Percentiles rank a stretch among this genome's conserved stretches.
Conservation (phyloP, 2,888 invertebrate species). For the Pharmacophagus antenor region DNA sequence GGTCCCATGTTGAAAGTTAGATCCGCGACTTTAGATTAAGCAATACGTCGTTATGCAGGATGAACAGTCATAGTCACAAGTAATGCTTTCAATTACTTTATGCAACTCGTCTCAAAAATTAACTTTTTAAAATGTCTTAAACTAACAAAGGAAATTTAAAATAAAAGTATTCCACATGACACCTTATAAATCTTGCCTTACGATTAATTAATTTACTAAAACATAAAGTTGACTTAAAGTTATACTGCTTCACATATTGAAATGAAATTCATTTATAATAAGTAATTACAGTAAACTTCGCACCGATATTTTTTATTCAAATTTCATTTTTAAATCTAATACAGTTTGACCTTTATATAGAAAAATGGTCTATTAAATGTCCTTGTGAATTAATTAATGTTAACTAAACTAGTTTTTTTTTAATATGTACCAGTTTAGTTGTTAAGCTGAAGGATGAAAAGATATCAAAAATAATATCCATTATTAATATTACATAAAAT, state of each 20-base stretch:
- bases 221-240: too few relatives aligned
- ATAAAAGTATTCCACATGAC: background rate
- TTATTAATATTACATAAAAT: background rate
- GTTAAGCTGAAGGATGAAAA: background rate
- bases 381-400: conserved; percentile 15
- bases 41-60: conserved; percentile 64
- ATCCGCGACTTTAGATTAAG: conserved; percentile 67
- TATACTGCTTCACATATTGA: too few relatives aligned
- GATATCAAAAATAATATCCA: conserved; percentile 39
- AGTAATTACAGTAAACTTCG: too few relatives aligned
- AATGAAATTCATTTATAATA: too few relatives aligned
- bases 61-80: conserved; percentile 40
- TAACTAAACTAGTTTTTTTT: conserved; percentile 10
- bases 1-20: conserved; percentile 67
- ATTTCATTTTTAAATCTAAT: background rate
- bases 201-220: too few relatives aligned
- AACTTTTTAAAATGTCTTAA: conserved; percentile 1
- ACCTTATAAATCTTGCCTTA: too few relatives aligned
- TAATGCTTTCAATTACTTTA: conserved; percentile 5
- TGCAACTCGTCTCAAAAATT: background rate
- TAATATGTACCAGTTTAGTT: background rate
- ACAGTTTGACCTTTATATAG: conserved; percentile 8
- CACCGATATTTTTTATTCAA: conserved; percentile 7
- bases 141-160: background rate
- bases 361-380: conserved; percentile 10